Evolutionary conservation across 2,888 invertebrate genomes (phyloP).

Genomic region (Conops quadrifasciatus): DNA sequence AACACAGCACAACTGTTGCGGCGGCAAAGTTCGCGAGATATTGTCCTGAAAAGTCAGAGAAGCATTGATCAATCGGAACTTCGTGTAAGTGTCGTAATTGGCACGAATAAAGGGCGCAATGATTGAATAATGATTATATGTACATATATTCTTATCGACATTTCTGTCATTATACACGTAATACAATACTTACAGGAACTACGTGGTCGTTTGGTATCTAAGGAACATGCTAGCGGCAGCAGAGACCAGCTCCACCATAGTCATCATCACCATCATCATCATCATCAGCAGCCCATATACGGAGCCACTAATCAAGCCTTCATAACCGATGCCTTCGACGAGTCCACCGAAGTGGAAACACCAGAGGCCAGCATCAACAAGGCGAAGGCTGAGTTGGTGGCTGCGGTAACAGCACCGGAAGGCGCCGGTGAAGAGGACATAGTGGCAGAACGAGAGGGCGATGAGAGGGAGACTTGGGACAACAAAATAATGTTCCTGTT

Average conservation of each 20-base stretch:
- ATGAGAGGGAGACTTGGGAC: conserved; percentile 90
- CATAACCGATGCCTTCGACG: conserved; percentile 63
- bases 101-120: no score
- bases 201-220: conserved; percentile 77
- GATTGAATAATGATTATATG: no score
- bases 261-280: conserved; percentile 56
- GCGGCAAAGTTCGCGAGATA: conserved; percentile 86
- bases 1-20: conserved; percentile 89
- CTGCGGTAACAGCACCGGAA: conserved; percentile 61
- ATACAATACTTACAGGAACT: conserved; percentile 68
- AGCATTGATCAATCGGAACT: conserved; percentile 86
- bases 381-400: conserved; percentile 57
- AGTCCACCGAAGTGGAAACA: conserved; percentile 59
- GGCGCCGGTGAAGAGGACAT: conserved; percentile 69
- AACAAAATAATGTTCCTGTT: conserved; percentile 90
- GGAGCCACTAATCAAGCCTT: conserved; percentile 90
- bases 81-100: conserved; percentile 69
- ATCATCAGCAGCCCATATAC: conserved; percentile 70
- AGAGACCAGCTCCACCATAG: conserved; percentile 65
- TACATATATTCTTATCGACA: neutral
- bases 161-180: neutral
- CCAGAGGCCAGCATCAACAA: conserved; percentile 60
- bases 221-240: conserved; percentile 76
- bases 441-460: conserved; percentile 74
- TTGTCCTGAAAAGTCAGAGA: conserved; percentile 72